These are phyloP conservation scores for Octopus bimaculoides DNA, from an alignment of 1,140 invertebrate genomes.

Conservation along the genomic window DNA sequence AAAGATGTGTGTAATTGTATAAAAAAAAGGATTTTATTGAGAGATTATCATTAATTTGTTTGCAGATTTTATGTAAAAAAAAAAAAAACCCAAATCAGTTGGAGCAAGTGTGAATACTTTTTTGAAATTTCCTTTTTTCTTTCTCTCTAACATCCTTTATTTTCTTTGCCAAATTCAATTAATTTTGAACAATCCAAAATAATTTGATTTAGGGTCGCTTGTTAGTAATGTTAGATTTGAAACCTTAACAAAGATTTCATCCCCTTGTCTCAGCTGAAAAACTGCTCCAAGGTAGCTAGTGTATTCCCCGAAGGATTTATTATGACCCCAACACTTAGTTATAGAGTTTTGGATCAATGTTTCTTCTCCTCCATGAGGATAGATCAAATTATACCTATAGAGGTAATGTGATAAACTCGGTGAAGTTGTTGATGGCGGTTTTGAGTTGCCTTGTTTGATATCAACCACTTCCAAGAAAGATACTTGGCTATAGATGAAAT, in stretches of 20 bases:
- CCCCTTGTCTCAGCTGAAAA: slow-evolving; percentile 41
- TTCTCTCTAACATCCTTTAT: not conserved
- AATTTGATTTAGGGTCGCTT: slow-evolving; percentile 43
- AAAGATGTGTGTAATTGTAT: too few relatives aligned
- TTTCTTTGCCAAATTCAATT: not conserved
- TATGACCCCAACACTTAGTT: slow-evolving; percentile 46
- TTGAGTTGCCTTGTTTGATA: slow-evolving; percentile 21
- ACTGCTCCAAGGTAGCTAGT: slow-evolving; percentile 49
- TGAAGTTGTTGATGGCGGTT: slow-evolving; percentile 19
- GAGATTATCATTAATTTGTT: too few relatives aligned
- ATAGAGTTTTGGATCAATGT: slow-evolving; percentile 48
- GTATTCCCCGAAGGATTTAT: slow-evolving; percentile 46
- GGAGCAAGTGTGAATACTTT: not conserved
- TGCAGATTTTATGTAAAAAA: too few relatives aligned
- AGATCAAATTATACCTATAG: slow-evolving; percentile 49
- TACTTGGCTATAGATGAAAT: slow-evolving; percentile 49
- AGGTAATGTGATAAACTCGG: slow-evolving; percentile 45
- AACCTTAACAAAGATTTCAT: slow-evolving; percentile 51
- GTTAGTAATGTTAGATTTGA: slow-evolving; percentile 46
- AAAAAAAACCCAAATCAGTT: too few relatives aligned
- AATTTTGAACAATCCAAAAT: slow-evolving; percentile 48
- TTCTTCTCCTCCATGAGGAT: slow-evolving; percentile 46
- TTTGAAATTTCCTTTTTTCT: not conserved
- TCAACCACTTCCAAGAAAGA: slow-evolving; percentile 43
- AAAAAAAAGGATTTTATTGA: too few relatives aligned